These are phyloP conservation scores for Dendrolimus kikuchii DNA, from an alignment of 1,140 invertebrate species.

Conservation along the genomic window DNA sequence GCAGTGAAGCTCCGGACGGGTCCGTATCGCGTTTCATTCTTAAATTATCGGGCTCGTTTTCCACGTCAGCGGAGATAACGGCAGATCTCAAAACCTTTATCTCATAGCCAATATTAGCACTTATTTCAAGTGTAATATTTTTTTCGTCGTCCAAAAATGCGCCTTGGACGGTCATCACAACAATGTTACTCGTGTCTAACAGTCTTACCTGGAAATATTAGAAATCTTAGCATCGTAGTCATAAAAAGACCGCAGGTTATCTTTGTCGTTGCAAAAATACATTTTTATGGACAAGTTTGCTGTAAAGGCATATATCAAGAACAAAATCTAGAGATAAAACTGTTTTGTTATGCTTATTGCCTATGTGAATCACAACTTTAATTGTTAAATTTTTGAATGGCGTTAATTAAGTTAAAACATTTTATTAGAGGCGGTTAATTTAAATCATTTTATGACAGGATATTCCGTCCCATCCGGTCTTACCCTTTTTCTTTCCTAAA, in stretches of 20 bases:
- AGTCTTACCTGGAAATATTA: slow-evolving; percentile 44
- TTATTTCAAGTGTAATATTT: slow-evolving; percentile 32
- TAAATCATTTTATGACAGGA: slow-evolving; percentile 3
- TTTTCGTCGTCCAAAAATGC: slow-evolving; percentile 47
- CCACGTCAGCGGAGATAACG: slow-evolving; percentile 33
- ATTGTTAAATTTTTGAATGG: no score
- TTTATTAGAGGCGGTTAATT: neutral
- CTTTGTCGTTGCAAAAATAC: neutral
- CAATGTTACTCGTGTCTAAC: slow-evolving; percentile 38
- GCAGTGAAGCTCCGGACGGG: slow-evolving; percentile 29
- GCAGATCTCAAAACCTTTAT: slow-evolving; percentile 38
- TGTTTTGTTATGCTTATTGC: no score
- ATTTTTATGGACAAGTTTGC: no score
- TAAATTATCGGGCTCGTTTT: neutral
- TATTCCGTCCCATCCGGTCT: slow-evolving; percentile 10
- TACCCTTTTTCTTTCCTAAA: slow-evolving; percentile 1
- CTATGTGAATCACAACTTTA: no score
- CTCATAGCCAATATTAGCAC: slow-evolving; percentile 39
- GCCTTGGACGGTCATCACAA: slow-evolving; percentile 41
- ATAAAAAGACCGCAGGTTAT: neutral
- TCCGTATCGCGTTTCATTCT: slow-evolving; percentile 17
- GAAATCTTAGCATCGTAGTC: slow-evolving; percentile 13
- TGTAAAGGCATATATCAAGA: no score
- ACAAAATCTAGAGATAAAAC: no score
- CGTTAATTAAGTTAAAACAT: neutral